A percentile compares a stretch with the other conserved stretches of the same genome.
phyloP scores from a whole-genome alignment of 1,140 invertebrate genomes.

The Drosophila tani region DNA sequence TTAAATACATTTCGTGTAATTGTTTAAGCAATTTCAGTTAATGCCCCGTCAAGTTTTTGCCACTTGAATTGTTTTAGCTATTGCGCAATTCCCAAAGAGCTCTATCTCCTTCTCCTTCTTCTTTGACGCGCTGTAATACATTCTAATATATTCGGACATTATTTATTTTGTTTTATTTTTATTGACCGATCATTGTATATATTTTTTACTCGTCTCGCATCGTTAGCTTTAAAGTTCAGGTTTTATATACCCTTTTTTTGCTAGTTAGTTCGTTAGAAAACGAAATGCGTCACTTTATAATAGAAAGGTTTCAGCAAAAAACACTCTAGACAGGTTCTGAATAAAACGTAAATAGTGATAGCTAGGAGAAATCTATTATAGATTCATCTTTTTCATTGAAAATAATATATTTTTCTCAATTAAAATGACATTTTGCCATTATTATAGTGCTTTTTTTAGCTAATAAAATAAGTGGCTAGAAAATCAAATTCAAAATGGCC shows the following conservation, averaged over 20 bases:
- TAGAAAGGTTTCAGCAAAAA: slow-evolving; percentile 8
- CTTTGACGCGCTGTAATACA: slow-evolving; percentile 51
- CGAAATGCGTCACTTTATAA: slow-evolving; percentile 21
- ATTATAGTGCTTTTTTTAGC: slow-evolving; percentile 15
- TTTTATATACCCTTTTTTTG: slow-evolving; percentile 18
- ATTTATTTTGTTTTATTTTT: slow-evolving; percentile 32
- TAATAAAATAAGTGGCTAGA: slow-evolving; percentile 37
- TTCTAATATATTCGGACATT: slow-evolving; percentile 61
- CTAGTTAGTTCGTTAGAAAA: slow-evolving; percentile 3
- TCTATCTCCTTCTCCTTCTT: slow-evolving; percentile 4
- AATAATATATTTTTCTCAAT: neutral
- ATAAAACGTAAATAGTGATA: neutral
- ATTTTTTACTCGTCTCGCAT: slow-evolving; percentile 46
- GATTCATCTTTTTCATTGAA: neutral
- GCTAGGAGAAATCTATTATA: neutral
- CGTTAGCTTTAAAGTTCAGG: slow-evolving; percentile 42
- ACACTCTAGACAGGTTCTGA: slow-evolving; percentile 13
- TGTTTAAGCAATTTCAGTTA: slow-evolving; percentile 43
- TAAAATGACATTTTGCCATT: neutral
- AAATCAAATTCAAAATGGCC: slow-evolving; percentile 64
- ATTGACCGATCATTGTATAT: slow-evolving; percentile 13
- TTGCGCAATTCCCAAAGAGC: slow-evolving; percentile 55
- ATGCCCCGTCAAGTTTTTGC: slow-evolving; percentile 28
- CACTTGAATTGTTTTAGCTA: slow-evolving; percentile 21
- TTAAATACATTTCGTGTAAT: slow-evolving; percentile 48